Percentiles rank a stretch among this genome's conserved stretches.
These are phyloP conservation scores for Melinaea menophilus DNA, from an alignment of 2,888 invertebrate genomes.

Conservation along the genomic window DNA sequence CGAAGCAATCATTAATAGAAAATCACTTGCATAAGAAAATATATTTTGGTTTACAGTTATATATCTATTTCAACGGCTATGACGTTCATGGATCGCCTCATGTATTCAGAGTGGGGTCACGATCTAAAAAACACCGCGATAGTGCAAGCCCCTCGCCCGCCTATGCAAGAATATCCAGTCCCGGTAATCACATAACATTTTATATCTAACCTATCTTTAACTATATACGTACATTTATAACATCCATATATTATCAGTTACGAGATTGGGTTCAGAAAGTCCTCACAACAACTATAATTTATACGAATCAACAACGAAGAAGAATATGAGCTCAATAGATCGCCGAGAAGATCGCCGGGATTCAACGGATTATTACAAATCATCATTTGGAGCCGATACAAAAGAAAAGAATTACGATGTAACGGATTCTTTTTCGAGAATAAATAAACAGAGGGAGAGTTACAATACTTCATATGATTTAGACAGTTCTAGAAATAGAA, in stretches of 20 bases:
- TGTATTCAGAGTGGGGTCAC: conserved; percentile 89
- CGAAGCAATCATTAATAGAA: not conserved
- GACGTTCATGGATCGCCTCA: conserved; percentile 90
- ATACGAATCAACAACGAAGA: conserved; percentile 62
- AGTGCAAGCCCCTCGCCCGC: conserved; percentile 70
- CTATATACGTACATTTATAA: not conserved
- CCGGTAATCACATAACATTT: conserved; percentile 48
- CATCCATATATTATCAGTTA: conserved; percentile 51
- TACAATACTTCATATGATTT: conserved; percentile 32
- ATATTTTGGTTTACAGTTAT: conserved; percentile 76
- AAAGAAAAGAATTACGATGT: conserved; percentile 69
- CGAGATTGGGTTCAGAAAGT: conserved; percentile 69
- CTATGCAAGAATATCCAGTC: conserved; percentile 75
- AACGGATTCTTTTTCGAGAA: conserved; percentile 66
- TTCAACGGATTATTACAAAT: conserved; percentile 67
- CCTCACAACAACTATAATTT: conserved; percentile 65
- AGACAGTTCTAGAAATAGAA: conserved; percentile 4
- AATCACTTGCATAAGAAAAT: not conserved
- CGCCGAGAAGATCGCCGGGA: conserved; percentile 68
- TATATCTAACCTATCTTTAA: not conserved
- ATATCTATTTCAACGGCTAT: conserved; percentile 96
- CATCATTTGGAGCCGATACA: conserved; percentile 57
- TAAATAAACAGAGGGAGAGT: conserved; percentile 57
- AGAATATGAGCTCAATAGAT: conserved; percentile 61
- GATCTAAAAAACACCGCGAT: conserved; percentile 73